Evolutionary conservation across 2,888 invertebrate genomes (phyloP).

Genomic region (Rhodophaea formosa): DNA sequence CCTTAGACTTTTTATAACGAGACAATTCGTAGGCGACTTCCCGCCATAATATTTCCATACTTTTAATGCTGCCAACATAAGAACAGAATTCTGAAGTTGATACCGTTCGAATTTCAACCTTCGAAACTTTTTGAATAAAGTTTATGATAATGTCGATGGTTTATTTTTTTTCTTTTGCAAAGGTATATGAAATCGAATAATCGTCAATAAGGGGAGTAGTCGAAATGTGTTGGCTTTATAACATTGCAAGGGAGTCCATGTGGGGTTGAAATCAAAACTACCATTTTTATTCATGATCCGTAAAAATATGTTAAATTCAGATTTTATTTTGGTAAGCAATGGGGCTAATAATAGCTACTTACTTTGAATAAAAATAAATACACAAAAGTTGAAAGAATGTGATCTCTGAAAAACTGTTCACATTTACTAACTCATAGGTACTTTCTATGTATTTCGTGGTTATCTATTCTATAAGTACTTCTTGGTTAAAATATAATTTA

Average conservation of each 20-base stretch:
- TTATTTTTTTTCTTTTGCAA: background rate
- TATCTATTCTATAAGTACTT: too few species aligned
- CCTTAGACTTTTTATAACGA: slow-evolving; percentile 59
- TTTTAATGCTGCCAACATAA: slow-evolving; percentile 33
- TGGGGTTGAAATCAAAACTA: slow-evolving; percentile 38
- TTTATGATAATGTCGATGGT: slow-evolving; percentile 17
- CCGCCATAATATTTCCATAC: slow-evolving; percentile 73
- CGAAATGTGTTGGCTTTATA: slow-evolving; percentile 65
- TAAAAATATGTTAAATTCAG: slow-evolving; percentile 18
- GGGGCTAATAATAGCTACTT: slow-evolving; percentile 2
- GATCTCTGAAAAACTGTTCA: too few species aligned
- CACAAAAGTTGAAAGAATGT: background rate
- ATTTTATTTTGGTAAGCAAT: slow-evolving; percentile 8
- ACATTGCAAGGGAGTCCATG: slow-evolving; percentile 48
- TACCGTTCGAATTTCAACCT: slow-evolving; percentile 1
- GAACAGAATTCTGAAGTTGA: background rate
- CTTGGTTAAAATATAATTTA: too few species aligned
- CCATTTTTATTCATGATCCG: slow-evolving; percentile 18
- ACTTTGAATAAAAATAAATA: slow-evolving; percentile 1
- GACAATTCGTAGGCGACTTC: slow-evolving; percentile 74
- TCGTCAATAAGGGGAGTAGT: slow-evolving; percentile 55
- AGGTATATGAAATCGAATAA: slow-evolving; percentile 53
- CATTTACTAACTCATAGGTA: too few species aligned
- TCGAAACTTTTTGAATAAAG: slow-evolving; percentile 4
- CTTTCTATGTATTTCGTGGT: too few species aligned